Conservation (phyloP, 1,140 invertebrate species). For the Protaetia brevitarsis region DNA sequence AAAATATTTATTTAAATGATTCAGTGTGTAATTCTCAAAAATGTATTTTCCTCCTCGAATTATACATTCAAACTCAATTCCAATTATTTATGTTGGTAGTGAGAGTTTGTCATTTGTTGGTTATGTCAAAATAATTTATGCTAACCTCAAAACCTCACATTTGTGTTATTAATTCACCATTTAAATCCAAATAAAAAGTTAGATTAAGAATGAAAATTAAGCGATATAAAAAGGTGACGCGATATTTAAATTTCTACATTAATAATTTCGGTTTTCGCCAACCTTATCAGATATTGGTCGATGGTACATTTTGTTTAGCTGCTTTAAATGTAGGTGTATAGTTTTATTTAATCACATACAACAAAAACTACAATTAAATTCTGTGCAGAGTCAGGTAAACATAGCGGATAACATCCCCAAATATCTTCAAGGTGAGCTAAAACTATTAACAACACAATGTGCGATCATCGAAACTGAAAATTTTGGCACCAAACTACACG, state of each 20-base stretch:
- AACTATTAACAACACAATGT: constrained; percentile 90
- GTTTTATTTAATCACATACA: constrained; percentile 24
- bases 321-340: constrained; percentile 68
- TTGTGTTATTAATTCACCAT: not conserved
- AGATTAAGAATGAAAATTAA: constrained; percentile 90
- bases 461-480: constrained; percentile 86
- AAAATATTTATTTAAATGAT: no score
- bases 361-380: not conserved
- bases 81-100: not conserved
- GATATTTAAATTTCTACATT: constrained; percentile 77
- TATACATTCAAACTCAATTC: not conserved
- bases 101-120: no score
- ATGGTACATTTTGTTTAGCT: constrained; percentile 92
- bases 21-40: no score
- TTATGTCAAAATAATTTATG: no score
- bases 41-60: no score
- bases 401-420: constrained; percentile 89
- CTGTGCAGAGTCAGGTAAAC: constrained; percentile 80
- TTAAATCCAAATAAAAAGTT: not conserved
- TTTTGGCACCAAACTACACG: constrained; percentile 73
- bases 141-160: not conserved
- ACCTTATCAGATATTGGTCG: constrained; percentile 88
- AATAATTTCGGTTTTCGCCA: constrained; percentile 84
- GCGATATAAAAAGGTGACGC: constrained; percentile 79
- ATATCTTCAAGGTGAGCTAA: constrained; percentile 83